Evolutionary conservation across 1,140 invertebrate species (phyloP).

Genomic region (Diorhabda carinulata): DNA sequence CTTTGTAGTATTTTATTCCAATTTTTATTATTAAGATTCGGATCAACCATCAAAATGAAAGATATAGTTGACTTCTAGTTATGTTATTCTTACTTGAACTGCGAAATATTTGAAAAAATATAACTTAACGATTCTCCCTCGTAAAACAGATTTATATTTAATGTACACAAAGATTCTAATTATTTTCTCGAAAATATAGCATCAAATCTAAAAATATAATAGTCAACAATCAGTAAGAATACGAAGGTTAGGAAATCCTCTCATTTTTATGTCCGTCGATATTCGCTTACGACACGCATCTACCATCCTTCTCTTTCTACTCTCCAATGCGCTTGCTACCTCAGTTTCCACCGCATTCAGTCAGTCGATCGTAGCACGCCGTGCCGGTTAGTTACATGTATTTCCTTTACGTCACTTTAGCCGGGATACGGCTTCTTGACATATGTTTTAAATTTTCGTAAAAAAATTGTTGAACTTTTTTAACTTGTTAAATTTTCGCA

Average conservation of each 20-base stretch:
- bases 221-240: constrained; percentile 4
- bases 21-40: no score
- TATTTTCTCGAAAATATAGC: background rate
- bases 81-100: no score
- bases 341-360: background rate
- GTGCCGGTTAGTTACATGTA: constrained; percentile 4
- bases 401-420: background rate
- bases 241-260: constrained; percentile 12
- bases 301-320: background rate
- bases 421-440: background rate
- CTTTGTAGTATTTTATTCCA: no score
- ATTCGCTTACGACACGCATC: background rate
- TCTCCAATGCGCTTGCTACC: background rate
- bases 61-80: no score
- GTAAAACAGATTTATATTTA: no score
- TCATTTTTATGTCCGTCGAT: background rate
- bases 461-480: background rate
- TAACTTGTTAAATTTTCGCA: no score
- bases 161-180: no score
- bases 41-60: no score
- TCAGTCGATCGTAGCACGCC: background rate
- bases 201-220: constrained; percentile 14
- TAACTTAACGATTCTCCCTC: no score
- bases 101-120: no score
- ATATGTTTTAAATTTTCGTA: background rate